These are phyloP conservation scores for Sander vitreus DNA, from an alignment of 2,113 vertebrate species.

Conservation along the genomic window DNA sequence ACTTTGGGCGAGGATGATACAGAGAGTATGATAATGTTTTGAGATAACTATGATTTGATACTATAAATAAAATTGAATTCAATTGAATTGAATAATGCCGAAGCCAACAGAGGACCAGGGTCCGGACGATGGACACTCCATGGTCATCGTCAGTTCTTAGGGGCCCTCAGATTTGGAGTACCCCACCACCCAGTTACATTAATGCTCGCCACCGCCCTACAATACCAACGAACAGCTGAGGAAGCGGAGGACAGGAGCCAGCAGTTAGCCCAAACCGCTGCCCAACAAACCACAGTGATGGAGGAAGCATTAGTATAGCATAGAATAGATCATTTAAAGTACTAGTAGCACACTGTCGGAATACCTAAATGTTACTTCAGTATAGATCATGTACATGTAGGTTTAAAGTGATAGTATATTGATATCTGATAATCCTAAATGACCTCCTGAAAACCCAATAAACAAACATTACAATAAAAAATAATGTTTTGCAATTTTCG, in stretches of 20 bases:
- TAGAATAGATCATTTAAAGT: too few relatives aligned
- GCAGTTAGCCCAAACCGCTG: conserved; percentile 82
- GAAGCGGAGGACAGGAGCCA: conserved; percentile 82
- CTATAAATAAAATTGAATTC: too few relatives aligned
- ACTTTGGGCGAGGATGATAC: conserved; percentile 90
- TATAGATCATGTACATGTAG: too few relatives aligned
- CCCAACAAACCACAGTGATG: conserved; percentile 89
- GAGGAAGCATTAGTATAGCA: too few relatives aligned
- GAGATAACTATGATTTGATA: too few relatives aligned
- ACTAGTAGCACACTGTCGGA: too few relatives aligned
- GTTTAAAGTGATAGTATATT: neutral
- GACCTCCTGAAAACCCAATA: neutral
- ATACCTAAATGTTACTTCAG: too few relatives aligned
- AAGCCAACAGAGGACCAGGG: conserved; percentile 85
- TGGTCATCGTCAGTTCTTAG: conserved; percentile 75
- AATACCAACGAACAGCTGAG: conserved; percentile 82
- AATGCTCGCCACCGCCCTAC: conserved; percentile 79
- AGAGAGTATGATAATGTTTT: conserved; percentile 82
- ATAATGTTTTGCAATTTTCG: neutral
- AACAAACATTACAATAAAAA: neutral
- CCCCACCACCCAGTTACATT: conserved; percentile 81
- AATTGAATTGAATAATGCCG: conserved; percentile 37
- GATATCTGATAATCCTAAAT: neutral
- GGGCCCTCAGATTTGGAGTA: conserved; percentile 73
- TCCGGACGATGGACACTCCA: conserved; percentile 78